Percentiles rank a stretch among this genome's conserved stretches.
phyloP scores from a whole-genome alignment of 35 echinoderm and acorn worm genomes.

The Ophioderma brevispina region DNA sequence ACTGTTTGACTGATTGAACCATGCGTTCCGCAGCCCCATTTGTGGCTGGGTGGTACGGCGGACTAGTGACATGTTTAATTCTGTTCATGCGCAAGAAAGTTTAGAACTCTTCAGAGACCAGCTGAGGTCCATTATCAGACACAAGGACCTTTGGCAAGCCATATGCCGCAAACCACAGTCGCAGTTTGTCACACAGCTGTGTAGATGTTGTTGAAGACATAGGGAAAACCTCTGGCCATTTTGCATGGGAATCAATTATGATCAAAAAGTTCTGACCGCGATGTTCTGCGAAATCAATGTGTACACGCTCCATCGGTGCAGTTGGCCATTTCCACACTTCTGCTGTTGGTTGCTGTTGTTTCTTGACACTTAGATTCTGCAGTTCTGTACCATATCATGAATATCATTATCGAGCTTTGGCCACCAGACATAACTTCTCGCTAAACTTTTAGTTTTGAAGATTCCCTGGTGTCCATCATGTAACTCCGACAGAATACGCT shows the following conservation, averaged over 20 bases:
- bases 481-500: conserved; percentile 54
- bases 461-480: conserved; percentile 74
- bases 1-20: conserved; percentile 53
- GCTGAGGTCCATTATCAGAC: conserved; percentile 58
- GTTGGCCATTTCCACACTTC: conserved; percentile 34
- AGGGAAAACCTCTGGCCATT: conserved; percentile 64
- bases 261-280: conserved; percentile 47
- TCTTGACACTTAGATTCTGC: neutral
- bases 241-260: conserved; percentile 51
- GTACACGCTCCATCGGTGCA: conserved; percentile 33
- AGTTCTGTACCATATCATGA: conserved; percentile 20
- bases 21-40: conserved; percentile 67
- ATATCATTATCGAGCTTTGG: conserved; percentile 49
- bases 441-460: conserved; percentile 39
- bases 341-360: neutral
- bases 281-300: conserved; percentile 46
- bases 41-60: conserved; percentile 60
- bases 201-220: conserved; percentile 47
- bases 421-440: conserved; percentile 60
- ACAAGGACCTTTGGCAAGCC: conserved; percentile 55
- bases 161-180: conserved; percentile 30
- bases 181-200: conserved; percentile 40
- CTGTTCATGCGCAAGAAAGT: conserved; percentile 18
- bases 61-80: conserved; percentile 26
- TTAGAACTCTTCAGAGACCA: conserved; percentile 35